A percentile compares a stretch with the other conserved stretches of the same genome.
Evolutionary conservation across 2,797 vertebrate species (phyloP).

Genomic region (Chaetophractus vellerosus): DNA sequence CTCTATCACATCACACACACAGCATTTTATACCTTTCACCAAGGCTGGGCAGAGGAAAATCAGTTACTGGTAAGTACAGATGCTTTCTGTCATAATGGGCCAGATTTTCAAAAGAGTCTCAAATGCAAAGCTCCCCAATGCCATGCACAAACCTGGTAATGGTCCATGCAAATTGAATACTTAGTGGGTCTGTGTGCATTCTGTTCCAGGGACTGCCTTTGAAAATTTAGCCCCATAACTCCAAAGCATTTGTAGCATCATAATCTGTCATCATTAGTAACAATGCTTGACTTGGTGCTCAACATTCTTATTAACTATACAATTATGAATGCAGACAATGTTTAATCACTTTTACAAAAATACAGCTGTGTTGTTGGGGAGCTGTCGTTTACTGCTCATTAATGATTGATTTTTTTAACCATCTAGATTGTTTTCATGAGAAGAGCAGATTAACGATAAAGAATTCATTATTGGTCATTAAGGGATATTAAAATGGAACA

Average conservation of each 20-base stretch:
- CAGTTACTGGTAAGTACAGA: constrained; percentile 80
- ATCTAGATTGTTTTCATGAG: constrained; percentile 80
- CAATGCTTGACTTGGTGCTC: constrained; percentile 81
- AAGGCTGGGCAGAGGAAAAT: constrained; percentile 54
- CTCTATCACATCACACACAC: constrained; percentile 22
- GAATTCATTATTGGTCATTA: constrained; percentile 78
- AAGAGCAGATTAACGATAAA: constrained; percentile 82
- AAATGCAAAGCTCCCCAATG: constrained; percentile 77
- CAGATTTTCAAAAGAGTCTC: constrained; percentile 80
- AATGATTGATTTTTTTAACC: constrained; percentile 84
- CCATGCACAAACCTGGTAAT: constrained; percentile 81
- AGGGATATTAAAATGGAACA: constrained; percentile 75
- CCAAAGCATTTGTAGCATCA: constrained; percentile 72
- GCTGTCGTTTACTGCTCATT: constrained; percentile 81
- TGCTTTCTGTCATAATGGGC: constrained; percentile 80
- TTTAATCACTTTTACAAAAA: constrained; percentile 86
- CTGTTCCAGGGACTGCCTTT: constrained; percentile 78
- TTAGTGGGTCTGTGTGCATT: constrained; percentile 74
- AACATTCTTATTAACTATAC: constrained; percentile 82
- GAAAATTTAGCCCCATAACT: constrained; percentile 76
- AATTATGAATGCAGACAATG: constrained; percentile 81
- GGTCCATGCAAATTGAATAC: constrained; percentile 83
- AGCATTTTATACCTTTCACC: constrained; percentile 27
- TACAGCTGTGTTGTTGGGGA: constrained; percentile 78
- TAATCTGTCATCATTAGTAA: constrained; percentile 76